phyloP scores from a whole-genome alignment of 2,113 vertebrate genomes.

The Petromus typicus region DNA sequence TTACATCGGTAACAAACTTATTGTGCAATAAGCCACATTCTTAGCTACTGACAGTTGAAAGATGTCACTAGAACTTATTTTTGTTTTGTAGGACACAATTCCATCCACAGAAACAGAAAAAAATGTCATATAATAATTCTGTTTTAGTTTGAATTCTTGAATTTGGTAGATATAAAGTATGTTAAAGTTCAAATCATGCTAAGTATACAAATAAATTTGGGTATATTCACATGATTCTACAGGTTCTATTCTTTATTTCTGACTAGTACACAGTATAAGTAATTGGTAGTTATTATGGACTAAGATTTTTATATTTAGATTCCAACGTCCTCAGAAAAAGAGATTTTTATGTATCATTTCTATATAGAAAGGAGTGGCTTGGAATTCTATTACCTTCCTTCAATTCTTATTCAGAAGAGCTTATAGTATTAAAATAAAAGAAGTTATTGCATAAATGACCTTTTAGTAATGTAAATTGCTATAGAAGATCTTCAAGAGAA shows the following conservation, averaged over 20 bases:
- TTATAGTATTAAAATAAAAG: neutral
- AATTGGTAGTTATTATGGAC: neutral
- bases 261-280: neutral
- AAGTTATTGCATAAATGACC: conserved; percentile 32
- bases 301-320: neutral
- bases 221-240: neutral
- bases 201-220: neutral
- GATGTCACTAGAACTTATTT: neutral
- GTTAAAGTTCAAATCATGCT: neutral
- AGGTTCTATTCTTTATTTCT: neutral
- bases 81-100: neutral
- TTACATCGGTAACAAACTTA: neutral
- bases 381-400: neutral
- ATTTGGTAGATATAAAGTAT: neutral
- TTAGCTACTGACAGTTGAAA: neutral
- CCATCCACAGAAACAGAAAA: neutral
- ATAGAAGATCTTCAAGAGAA: neutral
- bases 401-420: neutral
- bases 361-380: neutral
- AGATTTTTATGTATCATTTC: neutral
- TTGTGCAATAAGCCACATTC: neutral
- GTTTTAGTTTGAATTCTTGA: neutral
- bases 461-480: neutral
- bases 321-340: neutral
- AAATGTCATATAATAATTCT: neutral